phyloP scores from a whole-genome alignment of 2,797 vertebrate species.

The Adelosebastes latens region DNA sequence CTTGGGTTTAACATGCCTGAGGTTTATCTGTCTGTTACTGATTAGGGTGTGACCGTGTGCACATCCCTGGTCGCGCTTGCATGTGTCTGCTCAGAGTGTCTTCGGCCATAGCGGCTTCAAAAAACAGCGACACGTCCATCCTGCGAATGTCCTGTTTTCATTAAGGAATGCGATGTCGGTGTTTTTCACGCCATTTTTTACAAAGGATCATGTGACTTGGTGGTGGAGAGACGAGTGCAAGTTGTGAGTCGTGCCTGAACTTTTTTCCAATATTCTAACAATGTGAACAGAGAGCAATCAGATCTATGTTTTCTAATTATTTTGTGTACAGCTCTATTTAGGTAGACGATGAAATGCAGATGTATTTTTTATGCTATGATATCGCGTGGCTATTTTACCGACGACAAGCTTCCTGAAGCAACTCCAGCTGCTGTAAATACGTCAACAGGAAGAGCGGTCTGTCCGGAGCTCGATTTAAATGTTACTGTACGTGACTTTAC shows the following conservation, averaged over 20 bases:
- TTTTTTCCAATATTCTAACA: conserved; percentile 50
- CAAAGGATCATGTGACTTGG: background rate
- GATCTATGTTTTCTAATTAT: conserved; percentile 76
- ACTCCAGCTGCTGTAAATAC: conserved; percentile 45
- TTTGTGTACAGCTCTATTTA: conserved; percentile 75
- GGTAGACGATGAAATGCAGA: conserved; percentile 48
- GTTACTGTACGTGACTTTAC: conserved; percentile 3
- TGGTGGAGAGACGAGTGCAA: conserved; percentile 28
- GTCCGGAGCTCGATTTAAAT: conserved; percentile 3
- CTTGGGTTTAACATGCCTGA: background rate
- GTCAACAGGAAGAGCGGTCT: conserved; percentile 17
- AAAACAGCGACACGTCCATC: background rate
- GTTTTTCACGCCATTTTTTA: conserved; percentile 13
- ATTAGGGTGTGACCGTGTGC: background rate
- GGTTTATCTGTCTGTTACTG: conserved; percentile 4
- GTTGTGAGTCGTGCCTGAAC: conserved; percentile 74
- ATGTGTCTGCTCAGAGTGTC: conserved; percentile 11
- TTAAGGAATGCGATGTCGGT: background rate
- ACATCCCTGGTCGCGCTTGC: background rate
- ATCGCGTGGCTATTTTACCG: conserved; percentile 58
- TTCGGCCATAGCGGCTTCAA: background rate
- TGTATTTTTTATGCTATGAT: conserved; percentile 78
- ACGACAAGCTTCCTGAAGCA: conserved; percentile 23
- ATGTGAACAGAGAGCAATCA: conserved; percentile 60
- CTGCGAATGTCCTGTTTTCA: background rate